phyloP scores from a whole-genome alignment of 2,797 vertebrate genomes.

The Kryptolebias ocellatus region DNA sequence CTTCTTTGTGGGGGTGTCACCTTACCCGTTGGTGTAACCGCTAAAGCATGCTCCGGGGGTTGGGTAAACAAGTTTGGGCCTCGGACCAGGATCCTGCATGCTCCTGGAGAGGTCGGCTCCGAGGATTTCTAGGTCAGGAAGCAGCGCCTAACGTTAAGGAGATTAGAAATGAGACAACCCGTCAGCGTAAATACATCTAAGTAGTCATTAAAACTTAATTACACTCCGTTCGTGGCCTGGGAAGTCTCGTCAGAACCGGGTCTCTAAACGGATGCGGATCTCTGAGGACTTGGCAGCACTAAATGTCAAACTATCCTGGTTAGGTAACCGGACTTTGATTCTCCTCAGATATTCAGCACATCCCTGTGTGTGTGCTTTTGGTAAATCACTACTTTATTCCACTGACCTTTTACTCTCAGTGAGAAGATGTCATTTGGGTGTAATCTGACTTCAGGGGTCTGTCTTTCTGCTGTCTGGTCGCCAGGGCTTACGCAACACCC shows the following conservation, averaged over 20 bases:
- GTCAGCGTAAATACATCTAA: slow-evolving; percentile 32
- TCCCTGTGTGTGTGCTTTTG: slow-evolving; percentile 11
- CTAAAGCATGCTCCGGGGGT: slow-evolving; percentile 14
- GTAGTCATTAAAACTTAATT: slow-evolving; percentile 35
- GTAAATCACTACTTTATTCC: slow-evolving; percentile 15
- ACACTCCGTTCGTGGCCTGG: slow-evolving; percentile 16
- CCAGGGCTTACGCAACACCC: slow-evolving; percentile 57
- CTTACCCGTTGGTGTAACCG: slow-evolving; percentile 22
- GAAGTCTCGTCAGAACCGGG: slow-evolving; percentile 17
- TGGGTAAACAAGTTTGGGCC: slow-evolving; percentile 2
- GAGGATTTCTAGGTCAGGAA: slow-evolving; percentile 24
- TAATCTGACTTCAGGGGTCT: slow-evolving; percentile 53
- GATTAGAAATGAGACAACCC: slow-evolving; percentile 50
- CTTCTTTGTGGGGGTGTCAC: slow-evolving; percentile 3
- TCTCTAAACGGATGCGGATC: neutral
- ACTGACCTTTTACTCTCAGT: slow-evolving; percentile 17
- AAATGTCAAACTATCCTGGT: slow-evolving; percentile 10
- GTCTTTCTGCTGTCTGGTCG: slow-evolving; percentile 37
- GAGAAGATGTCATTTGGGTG: slow-evolving; percentile 28
- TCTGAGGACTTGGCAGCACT: neutral
- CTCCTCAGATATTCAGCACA: neutral
- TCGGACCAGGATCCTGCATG: neutral
- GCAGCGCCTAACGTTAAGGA: slow-evolving; percentile 39
- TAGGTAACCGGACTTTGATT: slow-evolving; percentile 29
- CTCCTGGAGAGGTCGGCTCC: slow-evolving; percentile 1